These are phyloP conservation scores for Agonum fuliginosum DNA, from an alignment of 2,888 invertebrate species.

Conservation along the genomic window DNA sequence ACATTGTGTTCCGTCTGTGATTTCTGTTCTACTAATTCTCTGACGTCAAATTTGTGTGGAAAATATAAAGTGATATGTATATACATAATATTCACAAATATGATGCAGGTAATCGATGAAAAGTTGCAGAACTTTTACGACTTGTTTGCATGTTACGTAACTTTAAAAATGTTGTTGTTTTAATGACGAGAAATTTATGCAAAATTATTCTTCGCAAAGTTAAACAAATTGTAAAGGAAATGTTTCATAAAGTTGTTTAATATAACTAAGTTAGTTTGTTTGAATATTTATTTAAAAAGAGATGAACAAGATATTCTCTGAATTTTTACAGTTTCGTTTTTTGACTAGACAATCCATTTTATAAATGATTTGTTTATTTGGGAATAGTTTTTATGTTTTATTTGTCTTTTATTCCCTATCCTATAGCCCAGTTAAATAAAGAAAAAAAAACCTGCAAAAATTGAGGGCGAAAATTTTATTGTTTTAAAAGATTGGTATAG, in stretches of 20 bases:
- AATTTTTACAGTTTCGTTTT: neutral
- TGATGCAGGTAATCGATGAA: conserved; percentile 23
- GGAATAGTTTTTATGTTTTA: too few species aligned
- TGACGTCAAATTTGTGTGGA: conserved; percentile 11
- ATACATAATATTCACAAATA: conserved; percentile 12
- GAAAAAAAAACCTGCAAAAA: too few species aligned
- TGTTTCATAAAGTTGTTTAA: conserved; percentile 20
- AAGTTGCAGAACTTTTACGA: conserved; percentile 13
- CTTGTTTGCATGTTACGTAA: conserved; percentile 36
- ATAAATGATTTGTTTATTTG: too few species aligned
- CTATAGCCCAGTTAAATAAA: too few species aligned
- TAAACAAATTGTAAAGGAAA: conserved; percentile 11
- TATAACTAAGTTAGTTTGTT: conserved; percentile 1
- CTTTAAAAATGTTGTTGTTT: conserved; percentile 2
- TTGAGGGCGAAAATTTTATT: too few species aligned
- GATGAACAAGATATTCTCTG: neutral
- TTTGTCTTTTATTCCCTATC: too few species aligned
- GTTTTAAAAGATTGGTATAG: too few species aligned
- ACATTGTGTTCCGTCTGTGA: conserved; percentile 2
- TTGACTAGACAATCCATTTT: conserved; percentile 9
- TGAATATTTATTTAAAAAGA: conserved; percentile 13
- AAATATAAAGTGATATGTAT: neutral
- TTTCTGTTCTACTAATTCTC: neutral
- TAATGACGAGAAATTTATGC: conserved; percentile 17
- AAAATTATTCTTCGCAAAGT: conserved; percentile 16